Evolutionary conservation across 92 coral and sea anemone genomes (phyloP).

Genomic region (Heteractis magnifica): DNA sequence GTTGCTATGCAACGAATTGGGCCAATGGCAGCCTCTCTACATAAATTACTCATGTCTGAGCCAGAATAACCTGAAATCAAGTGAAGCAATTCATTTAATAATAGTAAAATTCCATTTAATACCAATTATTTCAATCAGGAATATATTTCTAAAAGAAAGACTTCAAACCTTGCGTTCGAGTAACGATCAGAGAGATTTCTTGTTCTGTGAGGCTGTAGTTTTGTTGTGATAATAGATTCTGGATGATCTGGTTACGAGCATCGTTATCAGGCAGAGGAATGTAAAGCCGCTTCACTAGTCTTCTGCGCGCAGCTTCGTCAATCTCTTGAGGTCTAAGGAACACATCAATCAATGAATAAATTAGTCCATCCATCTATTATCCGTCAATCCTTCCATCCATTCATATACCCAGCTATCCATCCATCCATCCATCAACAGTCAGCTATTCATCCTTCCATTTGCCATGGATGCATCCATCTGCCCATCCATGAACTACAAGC

Average conservation of each 20-base stretch:
- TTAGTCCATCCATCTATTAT: background rate
- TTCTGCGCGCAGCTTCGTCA: slow-evolving; percentile 98
- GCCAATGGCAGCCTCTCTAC: slow-evolving; percentile 97
- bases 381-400: background rate
- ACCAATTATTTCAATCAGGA: no score
- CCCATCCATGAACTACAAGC: background rate
- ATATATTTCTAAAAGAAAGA: background rate
- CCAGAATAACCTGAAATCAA: slow-evolving; percentile 86
- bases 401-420: background rate
- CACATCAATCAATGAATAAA: background rate
- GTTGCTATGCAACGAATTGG: slow-evolving; percentile 85
- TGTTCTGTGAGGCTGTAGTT: slow-evolving; percentile 67
- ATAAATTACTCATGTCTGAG: slow-evolving; percentile 93
- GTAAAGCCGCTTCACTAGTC: slow-evolving; percentile 91
- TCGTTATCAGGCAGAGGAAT: slow-evolving; percentile 89
- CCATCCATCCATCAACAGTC: background rate
- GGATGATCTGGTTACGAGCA: slow-evolving; percentile 86
- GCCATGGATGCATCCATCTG: background rate
- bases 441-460: background rate
- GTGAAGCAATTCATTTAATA: no score
- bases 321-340: slow-evolving; percentile 91
- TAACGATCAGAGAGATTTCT: slow-evolving; percentile 62
- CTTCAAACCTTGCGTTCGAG: slow-evolving; percentile 69
- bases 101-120: no score
- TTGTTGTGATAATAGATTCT: slow-evolving; percentile 74